These are phyloP conservation scores for Dendrocincla fuliginosa DNA, from an alignment of 2,797 vertebrate genomes.

Conservation along the genomic window DNA sequence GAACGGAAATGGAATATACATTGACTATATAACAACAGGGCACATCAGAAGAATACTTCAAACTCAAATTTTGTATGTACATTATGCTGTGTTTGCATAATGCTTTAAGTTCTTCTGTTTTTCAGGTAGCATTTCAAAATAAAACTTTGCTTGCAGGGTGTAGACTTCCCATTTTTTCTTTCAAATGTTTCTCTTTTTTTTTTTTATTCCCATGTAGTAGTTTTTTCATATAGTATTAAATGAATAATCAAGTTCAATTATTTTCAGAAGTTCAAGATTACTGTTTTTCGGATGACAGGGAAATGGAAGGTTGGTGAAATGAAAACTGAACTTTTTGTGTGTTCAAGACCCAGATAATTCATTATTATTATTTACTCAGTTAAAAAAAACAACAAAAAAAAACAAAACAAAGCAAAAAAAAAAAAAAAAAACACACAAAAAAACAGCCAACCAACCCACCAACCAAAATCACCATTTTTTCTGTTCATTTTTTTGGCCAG, in stretches of 20 bases:
- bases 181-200: neutral
- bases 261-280: neutral
- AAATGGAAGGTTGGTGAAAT: neutral
- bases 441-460: too few species aligned
- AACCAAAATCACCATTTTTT: too few species aligned
- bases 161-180: neutral
- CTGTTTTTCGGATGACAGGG: neutral
- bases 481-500: neutral
- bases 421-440: neutral
- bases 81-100: neutral
- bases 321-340: neutral
- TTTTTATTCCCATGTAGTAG: fast-evolving
- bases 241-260: neutral
- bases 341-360: neutral
- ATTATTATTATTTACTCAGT: neutral
- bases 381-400: neutral
- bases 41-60: neutral
- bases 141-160: neutral
- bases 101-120: neutral
- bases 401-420: neutral
- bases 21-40: neutral
- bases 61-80: fast-evolving
- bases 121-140: neutral
- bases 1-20: neutral
- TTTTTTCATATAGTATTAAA: neutral